phyloP scores from a whole-genome alignment of 2,888 invertebrate genomes.

The Beris chalybata region DNA sequence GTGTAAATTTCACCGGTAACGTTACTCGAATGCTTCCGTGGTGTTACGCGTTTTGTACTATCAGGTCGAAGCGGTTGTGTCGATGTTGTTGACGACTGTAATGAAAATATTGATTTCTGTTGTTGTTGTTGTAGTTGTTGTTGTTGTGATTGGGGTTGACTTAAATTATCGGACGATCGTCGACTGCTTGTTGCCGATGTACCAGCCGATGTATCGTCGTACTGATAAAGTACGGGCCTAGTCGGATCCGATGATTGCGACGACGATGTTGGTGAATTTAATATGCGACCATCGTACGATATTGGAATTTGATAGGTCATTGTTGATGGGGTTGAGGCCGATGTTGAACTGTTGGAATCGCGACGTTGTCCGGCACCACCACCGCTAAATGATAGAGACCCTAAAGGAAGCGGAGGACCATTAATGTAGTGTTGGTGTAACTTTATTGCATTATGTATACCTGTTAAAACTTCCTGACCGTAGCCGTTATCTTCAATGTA shows the following conservation, averaged over 20 bases:
- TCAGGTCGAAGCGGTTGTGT: conserved; percentile 37
- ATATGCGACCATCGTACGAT: conserved; percentile 38
- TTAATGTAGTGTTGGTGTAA: not conserved
- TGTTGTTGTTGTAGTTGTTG: conserved; percentile 24
- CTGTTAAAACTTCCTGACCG: conserved; percentile 26
- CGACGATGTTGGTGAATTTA: conserved; percentile 31
- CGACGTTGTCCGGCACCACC: not conserved
- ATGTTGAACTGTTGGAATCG: not conserved
- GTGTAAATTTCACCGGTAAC: not conserved
- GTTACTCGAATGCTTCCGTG: conserved; percentile 6
- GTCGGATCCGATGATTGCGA: conserved; percentile 25
- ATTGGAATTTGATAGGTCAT: conserved; percentile 41
- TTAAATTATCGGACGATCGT: conserved; percentile 14
- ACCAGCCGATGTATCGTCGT: conserved; percentile 12
- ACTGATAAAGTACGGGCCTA: not conserved
- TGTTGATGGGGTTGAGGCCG: conserved; percentile 3
- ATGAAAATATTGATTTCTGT: not conserved
- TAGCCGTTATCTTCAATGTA: conserved; percentile 60
- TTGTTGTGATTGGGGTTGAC: not conserved
- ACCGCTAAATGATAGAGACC: conserved; percentile 11
- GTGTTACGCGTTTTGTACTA: conserved; percentile 3
- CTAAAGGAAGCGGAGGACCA: no score
- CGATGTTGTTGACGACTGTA: conserved; percentile 14
- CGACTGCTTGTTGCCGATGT: conserved; percentile 24
- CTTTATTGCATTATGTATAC: not conserved